Conservation (phyloP, 2,797 vertebrate genomes). For the Zalophus californianus region DNA sequence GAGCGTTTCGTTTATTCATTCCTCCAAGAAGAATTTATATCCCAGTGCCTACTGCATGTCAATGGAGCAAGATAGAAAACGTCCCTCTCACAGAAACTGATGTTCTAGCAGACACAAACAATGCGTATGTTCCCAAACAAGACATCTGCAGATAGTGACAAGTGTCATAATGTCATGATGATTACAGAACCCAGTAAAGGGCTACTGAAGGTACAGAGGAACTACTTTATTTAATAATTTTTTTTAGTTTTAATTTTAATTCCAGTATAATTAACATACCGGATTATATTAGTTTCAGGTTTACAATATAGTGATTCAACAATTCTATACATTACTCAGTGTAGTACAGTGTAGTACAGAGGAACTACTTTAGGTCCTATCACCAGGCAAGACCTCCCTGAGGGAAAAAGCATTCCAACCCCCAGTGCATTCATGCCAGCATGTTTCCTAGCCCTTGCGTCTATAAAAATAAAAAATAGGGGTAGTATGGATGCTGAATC, state of each 20-base stretch:
- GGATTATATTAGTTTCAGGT: neutral
- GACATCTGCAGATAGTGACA: too few relatives aligned
- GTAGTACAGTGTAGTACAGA: neutral
- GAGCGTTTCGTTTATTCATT: neutral
- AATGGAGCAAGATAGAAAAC: neutral
- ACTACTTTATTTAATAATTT: neutral
- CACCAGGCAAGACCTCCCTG: neutral
- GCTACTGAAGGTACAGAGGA: neutral
- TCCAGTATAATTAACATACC: neutral
- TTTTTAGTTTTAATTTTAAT: neutral
- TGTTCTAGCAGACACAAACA: neutral
- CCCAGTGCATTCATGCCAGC: neutral
- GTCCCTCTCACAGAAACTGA: neutral
- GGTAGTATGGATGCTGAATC: neutral
- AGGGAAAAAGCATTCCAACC: neutral
- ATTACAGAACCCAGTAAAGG: neutral
- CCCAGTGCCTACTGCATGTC: neutral
- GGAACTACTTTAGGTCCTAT: neutral
- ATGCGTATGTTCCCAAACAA: neutral
- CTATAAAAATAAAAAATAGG: neutral
- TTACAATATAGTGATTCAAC: neutral
- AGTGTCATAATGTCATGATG: neutral
- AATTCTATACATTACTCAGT: neutral
- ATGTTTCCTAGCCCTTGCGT: neutral
- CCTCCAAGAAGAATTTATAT: neutral